Percentiles rank a stretch among this genome's conserved stretches.
These are phyloP conservation scores for Setipinna tenuifilis DNA, from an alignment of 2,797 vertebrate genomes.

Conservation along the genomic window DNA sequence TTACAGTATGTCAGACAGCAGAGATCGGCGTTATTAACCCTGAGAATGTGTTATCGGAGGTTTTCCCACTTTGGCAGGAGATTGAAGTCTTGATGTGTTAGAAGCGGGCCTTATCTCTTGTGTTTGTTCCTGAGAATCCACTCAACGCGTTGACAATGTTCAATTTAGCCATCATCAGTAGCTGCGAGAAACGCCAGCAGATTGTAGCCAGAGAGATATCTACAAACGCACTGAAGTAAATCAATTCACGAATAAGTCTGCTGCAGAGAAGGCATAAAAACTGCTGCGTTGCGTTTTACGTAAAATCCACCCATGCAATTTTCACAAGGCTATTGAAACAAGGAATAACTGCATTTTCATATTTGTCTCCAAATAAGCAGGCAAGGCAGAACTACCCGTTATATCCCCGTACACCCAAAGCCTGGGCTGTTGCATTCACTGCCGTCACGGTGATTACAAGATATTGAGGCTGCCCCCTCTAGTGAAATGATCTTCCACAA, in stretches of 20 bases:
- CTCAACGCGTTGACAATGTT: constrained; percentile 24
- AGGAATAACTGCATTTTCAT: not conserved
- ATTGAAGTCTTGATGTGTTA: constrained; percentile 24
- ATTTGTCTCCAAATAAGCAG: not conserved
- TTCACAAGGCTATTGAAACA: not conserved
- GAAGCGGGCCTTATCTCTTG: constrained; percentile 2
- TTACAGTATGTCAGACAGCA: constrained; percentile 11
- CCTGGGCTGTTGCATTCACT: not conserved
- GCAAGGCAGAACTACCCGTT: not conserved
- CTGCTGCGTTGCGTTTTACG: not conserved
- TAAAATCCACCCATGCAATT: constrained; percentile 4
- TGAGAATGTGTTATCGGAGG: constrained; percentile 23
- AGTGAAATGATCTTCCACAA: not conserved
- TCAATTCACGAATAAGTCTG: constrained; percentile 7
- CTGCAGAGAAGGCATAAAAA: not conserved
- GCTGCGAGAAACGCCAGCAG: constrained; percentile 12
- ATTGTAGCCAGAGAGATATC: constrained; percentile 4
- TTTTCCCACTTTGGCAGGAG: constrained; percentile 22
- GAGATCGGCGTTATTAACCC: constrained; percentile 14
- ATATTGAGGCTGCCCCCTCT: not conserved
- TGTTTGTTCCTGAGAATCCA: constrained; percentile 28
- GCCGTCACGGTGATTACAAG: constrained; percentile 13
- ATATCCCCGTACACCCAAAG: not conserved
- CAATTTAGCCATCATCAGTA: constrained; percentile 22
- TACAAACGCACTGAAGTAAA: constrained; percentile 14